Evolutionary conservation across 1,140 invertebrate species (phyloP), one percentile per base, ranked within the genome.

Genomic region (Megalopta genalis): DNA sequence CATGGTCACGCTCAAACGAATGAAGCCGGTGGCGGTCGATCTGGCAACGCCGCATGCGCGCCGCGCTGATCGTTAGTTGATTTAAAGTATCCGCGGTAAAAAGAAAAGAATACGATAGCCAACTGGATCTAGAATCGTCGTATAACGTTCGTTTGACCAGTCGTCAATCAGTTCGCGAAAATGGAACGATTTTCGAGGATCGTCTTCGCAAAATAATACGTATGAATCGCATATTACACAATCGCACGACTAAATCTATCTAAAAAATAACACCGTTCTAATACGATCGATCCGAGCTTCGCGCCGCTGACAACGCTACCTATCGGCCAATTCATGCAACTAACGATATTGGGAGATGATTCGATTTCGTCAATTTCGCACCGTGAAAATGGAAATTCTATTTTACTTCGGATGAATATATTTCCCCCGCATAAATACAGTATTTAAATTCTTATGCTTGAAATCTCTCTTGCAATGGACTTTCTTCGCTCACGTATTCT

Each of bases 21-120:
- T 64, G 57, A 16, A 54, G 16, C n/a, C 21, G 39, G 39, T n/a
- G 49, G 0, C 5, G 42, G 49, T 69, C 54, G 25, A 57, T 46
- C 63, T 89, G 88, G 88, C 88, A 90, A 90, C 88, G 54, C n/a
- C 65, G 88, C 83, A 63, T 68, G 27, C 65, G 85, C 76, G 84
- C 80, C 72, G 66, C 85, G 81, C 85, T 87, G 84, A 87, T 87
- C 85, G 84, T 87, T 87, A 87, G 87, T 59, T 82, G 87, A 90
- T 90, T 89, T 90, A 90, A 90, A 90, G 88, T 90, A 90, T 90
- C 81, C 88, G 88, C 88, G 88, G 88, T 90, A 89, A 90, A 90
- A 90, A 90, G 86, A 89, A 90, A 90, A 90, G 88, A 90, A 89
- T 81, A 85, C 21, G 12, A 79, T 73, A 27, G 12, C 57, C 14